Conservation (phyloP, 2,888 invertebrate genomes). For the Acanthosoma haemorrhoidale region DNA sequence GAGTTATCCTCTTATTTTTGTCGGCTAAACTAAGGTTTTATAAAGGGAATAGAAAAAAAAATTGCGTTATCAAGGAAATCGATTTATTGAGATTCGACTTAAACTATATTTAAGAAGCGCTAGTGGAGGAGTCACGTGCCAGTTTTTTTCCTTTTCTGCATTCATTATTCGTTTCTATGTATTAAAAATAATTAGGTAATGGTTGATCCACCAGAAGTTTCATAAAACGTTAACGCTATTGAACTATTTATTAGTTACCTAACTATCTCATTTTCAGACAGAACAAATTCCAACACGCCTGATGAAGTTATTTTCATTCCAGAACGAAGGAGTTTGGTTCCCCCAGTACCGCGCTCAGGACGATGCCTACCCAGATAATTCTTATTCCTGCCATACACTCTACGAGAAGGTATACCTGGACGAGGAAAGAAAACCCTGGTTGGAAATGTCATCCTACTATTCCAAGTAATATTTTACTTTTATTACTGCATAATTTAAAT, state of each 20-base stretch:
- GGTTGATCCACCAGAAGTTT: background rate
- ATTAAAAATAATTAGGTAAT: no score
- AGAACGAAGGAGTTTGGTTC: conserved; percentile 39
- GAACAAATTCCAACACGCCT: no score
- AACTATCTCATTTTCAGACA: no score
- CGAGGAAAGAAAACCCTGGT: background rate
- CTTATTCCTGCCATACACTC: conserved; percentile 33
- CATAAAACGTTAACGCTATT: background rate
- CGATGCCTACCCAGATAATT: background rate
- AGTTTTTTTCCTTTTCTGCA: no score
- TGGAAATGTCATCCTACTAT: conserved; percentile 24
- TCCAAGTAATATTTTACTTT: background rate
- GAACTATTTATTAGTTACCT: no score
- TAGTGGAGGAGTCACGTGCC: no score
- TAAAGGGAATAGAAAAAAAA: background rate
- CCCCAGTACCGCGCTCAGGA: conserved; percentile 33
- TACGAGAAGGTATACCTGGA: conserved; percentile 31
- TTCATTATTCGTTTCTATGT: no score
- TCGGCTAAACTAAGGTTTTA: background rate
- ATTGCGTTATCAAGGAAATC: no score
- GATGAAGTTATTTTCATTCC: conserved; percentile 26
- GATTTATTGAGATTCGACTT: no score
- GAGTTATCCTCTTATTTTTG: background rate
- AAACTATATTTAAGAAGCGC: no score
- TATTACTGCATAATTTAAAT: no score